Evolutionary conservation across 2,797 vertebrate species (phyloP).

Genomic region (Lophotriccus pileatus): DNA sequence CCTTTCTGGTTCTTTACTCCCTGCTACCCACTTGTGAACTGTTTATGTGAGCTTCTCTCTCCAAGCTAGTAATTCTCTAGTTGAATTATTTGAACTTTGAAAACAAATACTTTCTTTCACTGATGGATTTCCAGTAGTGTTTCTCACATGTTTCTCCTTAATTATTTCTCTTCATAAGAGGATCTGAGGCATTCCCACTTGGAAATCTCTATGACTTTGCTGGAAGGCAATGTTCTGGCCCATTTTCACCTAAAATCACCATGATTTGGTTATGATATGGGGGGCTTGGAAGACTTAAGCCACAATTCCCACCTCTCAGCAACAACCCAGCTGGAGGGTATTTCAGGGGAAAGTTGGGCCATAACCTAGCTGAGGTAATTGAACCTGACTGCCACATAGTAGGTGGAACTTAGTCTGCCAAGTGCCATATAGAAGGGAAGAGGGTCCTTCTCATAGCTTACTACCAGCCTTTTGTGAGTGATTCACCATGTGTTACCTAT

Average conservation of each 20-base stretch:
- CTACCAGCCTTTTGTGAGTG: not conserved
- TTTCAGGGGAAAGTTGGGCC: not conserved
- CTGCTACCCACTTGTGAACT: slow-evolving; percentile 18
- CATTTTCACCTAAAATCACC: not conserved
- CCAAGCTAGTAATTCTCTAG: not conserved
- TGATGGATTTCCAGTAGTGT: not conserved
- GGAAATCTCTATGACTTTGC: not conserved
- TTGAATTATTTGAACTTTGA: not conserved
- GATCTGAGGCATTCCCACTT: not conserved
- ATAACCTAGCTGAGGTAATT: not conserved
- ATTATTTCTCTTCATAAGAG: not conserved
- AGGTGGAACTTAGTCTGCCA: not conserved
- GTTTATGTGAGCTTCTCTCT: not conserved
- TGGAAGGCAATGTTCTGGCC: not conserved
- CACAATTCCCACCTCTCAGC: not conserved
- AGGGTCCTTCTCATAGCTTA: not conserved
- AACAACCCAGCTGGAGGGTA: not conserved
- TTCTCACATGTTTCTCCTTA: not conserved
- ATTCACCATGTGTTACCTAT: not conserved
- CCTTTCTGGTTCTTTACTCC: slow-evolving; percentile 6
- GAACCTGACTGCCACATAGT: not conserved
- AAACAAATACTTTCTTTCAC: slow-evolving; percentile 19
- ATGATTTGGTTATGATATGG: not conserved
- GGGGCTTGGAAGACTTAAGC: not conserved
- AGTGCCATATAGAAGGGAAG: not conserved